Conservation (phyloP, 2,113 vertebrate genomes). For the Pluvialis apricaria region DNA sequence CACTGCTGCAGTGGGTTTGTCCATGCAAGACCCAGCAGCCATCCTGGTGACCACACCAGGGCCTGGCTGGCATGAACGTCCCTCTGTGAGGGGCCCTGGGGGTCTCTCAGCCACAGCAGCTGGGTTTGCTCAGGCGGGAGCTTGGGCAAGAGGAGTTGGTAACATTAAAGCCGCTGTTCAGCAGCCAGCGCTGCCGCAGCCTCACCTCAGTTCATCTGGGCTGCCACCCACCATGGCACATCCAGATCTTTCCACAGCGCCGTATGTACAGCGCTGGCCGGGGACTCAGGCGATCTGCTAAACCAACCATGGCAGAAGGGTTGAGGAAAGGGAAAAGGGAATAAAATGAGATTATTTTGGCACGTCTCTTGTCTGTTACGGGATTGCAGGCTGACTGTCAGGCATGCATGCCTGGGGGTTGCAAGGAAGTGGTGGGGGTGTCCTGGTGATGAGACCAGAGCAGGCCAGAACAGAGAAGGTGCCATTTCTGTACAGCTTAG, state of each 20-base stretch:
- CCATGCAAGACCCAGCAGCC: fast-evolving
- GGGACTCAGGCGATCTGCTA: neutral
- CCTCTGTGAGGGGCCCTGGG: neutral
- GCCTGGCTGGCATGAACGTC: neutral
- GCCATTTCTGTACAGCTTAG: neutral
- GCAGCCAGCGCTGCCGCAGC: neutral
- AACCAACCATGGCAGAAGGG: neutral
- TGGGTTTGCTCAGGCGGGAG: neutral
- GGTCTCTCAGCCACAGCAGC: neutral
- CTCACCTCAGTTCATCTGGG: neutral
- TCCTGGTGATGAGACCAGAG: neutral
- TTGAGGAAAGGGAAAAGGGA: neutral
- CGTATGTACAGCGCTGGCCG: neutral
- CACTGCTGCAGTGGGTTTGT: neutral
- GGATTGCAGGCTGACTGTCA: neutral
- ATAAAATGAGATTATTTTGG: neutral
- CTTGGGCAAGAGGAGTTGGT: neutral
- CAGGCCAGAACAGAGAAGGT: neutral
- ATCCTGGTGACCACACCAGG: neutral
- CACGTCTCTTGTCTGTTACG: fast-evolving
- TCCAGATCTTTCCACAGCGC: neutral
- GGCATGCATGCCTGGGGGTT: fast-evolving
- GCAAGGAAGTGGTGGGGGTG: neutral
- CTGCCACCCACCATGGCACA: neutral
- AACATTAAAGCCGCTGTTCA: neutral